Base-by-base conservation (phyloP, 2,113 vertebrate genomes). In the Hydrochoerus hydrochaeris region DNA sequence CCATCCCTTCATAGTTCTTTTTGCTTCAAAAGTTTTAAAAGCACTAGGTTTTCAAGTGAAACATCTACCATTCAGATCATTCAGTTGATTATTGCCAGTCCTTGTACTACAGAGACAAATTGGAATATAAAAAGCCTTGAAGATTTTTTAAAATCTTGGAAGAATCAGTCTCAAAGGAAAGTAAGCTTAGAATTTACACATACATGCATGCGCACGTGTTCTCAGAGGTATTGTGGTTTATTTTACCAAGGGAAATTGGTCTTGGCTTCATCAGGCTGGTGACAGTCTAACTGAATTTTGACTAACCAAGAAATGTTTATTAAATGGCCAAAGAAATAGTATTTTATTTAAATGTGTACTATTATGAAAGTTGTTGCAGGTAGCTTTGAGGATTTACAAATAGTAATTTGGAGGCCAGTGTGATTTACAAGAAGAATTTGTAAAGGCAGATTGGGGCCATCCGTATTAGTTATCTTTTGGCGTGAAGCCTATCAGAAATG, bases 341-440 rank as follows among this genome's bases (percentile, higher is more conserved):
- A 41, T 86, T 94, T 84, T 24, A 38, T 63, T 94, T 85, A 84
- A 82, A 38, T 87, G 22, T 4, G 8, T 77, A 7, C 58, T 67
- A 58, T 73, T 71, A n/a, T 46, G 58, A 91, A 95, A 92, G 28
- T 83, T 62, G 35, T 46, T 87, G 12, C 38, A 58, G 26, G 71
- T 82, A 7, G 52, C 44, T 92, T 75, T 90, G 30, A 87, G 73
- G 30, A 77, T 52, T 63, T 22, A 93, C n/a, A 62, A 54, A 90
- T 35, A 85, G 71, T 87, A n/a, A 60, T 71, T 89, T 85, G 20
- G n/a, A 54, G 7, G 26, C 24, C 32, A 19, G 38, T 30, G 20
- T 54, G 57, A 12, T 94, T 85, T 91, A 71, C 78, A 82, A 63
- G 89, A 90, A 92, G 44, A 93, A 62, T 83, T 90, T 88, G 28